phyloP scores from a whole-genome alignment of 2,113 vertebrate genomes.

The Rhinichthys klamathensis region DNA sequence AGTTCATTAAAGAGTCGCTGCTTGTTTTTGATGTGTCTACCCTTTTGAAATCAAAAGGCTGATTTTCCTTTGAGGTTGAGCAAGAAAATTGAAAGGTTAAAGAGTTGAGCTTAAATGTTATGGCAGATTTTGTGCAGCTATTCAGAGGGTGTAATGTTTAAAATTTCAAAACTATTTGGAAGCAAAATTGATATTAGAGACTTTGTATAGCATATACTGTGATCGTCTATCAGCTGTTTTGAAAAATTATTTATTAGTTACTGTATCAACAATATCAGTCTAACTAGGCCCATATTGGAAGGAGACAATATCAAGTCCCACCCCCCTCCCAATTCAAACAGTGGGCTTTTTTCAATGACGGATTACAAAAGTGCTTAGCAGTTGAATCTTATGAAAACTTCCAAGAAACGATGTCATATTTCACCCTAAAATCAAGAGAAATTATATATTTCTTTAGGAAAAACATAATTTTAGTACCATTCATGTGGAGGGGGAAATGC shows the following conservation, averaged over 20 bases:
- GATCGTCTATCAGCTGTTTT: background rate
- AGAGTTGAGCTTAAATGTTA: background rate
- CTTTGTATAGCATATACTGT: background rate
- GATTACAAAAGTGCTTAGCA: background rate
- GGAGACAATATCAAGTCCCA: background rate
- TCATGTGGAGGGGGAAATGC: background rate
- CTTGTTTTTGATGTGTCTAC: constrained; percentile 25
- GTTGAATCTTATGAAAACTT: background rate
- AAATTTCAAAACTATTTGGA: background rate
- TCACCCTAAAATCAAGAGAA: background rate
- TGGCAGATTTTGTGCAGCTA: background rate
- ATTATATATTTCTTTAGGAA: background rate
- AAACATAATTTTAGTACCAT: background rate
- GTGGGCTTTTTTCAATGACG: background rate
- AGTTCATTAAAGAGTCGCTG: constrained; percentile 39
- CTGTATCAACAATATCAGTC: background rate
- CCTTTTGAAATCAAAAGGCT: constrained; percentile 25
- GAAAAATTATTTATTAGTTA: background rate
- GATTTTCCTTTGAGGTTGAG: constrained; percentile 22
- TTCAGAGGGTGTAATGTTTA: background rate
- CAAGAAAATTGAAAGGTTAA: background rate
- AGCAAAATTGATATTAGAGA: background rate
- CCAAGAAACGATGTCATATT: background rate
- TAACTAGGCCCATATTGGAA: background rate
- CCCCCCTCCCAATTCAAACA: background rate